Evolutionary conservation across 2,113 vertebrate genomes (phyloP), one percentile per base, ranked within the genome.

Genomic region (Scolopax mira): DNA sequence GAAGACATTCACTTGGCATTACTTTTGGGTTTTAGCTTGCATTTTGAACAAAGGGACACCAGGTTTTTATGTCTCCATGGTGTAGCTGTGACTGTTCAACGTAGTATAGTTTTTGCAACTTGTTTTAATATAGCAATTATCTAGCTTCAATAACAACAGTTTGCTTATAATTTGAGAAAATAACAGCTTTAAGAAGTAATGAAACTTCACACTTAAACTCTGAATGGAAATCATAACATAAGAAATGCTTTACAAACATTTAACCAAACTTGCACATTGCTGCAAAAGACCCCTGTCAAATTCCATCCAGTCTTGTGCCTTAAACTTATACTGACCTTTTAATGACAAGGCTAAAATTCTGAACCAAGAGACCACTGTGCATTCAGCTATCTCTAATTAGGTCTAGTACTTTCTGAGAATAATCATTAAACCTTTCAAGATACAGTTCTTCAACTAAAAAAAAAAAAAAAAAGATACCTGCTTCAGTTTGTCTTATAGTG

Each of bases 51-150:
- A 82, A 73, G 30, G 11, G 16, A 71, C 27, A 89, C 39, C 18
- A 79, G 39, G 25, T 44, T 91, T 95, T 94, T 58, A 54, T 11
- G 28, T 82, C 87, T 91, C 48, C n/a, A 55, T 0, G 1, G 33
- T 79, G 30, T 80, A 87, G 80, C 54, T 89, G 67, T 70, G 41
- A 81, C 33, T 87, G 13, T 52, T 87, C 73, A 65, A 15, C 11
- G 6, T 17, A 79, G 44, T 13, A 52, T 0, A 5, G 22, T 24
- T 79, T 87, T 51, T 77, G 54, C 28, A 91, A 94, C 79, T 79
- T 82, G 78, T 79, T 85, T 85, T 82, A 95, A 91, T 46, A 75
- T 3, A 85, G 73, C 58, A 89, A 93, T 94, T 94, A 95, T 54
- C 30, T 61, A 65, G 30, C 49, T 89, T 87, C 39, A 84, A 18